These are phyloP conservation scores for Morpho deidamia DNA, from an alignment of 2,888 invertebrate species.

Conservation along the genomic window DNA sequence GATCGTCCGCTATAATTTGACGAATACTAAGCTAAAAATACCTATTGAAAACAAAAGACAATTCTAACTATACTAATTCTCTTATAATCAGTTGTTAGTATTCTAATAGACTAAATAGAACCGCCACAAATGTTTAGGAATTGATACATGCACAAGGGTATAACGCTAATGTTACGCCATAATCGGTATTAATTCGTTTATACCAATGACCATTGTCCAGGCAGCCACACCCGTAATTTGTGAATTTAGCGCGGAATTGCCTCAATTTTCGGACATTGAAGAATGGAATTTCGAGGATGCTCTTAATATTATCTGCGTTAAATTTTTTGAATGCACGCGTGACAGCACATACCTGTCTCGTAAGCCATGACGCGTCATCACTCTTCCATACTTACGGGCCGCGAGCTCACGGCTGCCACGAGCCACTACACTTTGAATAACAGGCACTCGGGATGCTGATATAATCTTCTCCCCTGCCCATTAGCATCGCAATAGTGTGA, in stretches of 20 bases:
- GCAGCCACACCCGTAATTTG: constrained; percentile 55
- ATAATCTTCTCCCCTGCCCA: constrained; percentile 44
- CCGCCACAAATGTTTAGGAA: too few species aligned
- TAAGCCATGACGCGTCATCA: constrained; percentile 26
- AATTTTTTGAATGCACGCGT: background rate
- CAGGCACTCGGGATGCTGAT: constrained; percentile 44
- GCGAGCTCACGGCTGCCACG: constrained; percentile 26
- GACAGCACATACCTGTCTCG: constrained; percentile 35
- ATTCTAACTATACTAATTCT: background rate
- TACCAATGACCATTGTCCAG: constrained; percentile 42
- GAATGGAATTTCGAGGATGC: background rate
- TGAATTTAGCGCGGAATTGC: constrained; percentile 14
- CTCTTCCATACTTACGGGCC: constrained; percentile 49
- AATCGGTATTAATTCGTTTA: constrained; percentile 48
- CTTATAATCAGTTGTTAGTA: too few species aligned
- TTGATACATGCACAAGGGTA: background rate
- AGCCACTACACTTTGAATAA: constrained; percentile 51
- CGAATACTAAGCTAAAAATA: constrained; percentile 18
- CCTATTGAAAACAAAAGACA: constrained; percentile 3
- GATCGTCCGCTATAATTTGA: background rate
- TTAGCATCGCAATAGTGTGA: constrained; percentile 49
- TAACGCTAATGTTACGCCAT: constrained; percentile 30
- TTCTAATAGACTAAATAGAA: too few species aligned
- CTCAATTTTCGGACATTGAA: constrained; percentile 3
- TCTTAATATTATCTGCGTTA: background rate